Evolutionary conservation across 2,113 vertebrate species (phyloP).

Genomic region (Entelurus aequoreus): DNA sequence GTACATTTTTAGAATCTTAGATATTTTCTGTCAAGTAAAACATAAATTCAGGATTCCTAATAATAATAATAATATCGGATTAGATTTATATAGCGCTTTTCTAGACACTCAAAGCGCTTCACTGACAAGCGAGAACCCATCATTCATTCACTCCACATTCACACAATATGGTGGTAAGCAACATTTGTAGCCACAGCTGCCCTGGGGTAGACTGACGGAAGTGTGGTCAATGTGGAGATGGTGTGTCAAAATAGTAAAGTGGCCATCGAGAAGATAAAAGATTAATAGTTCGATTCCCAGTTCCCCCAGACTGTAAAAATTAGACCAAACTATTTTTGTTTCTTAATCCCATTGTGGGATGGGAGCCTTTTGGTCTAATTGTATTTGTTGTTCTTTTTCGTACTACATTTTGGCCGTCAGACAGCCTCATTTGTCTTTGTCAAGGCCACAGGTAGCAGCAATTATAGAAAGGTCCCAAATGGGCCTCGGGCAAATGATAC

Average conservation of each 20-base stretch:
- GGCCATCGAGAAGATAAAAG: neutral
- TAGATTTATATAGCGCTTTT: too few relatives aligned
- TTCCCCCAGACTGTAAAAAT: neutral
- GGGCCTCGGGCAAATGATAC: conserved; percentile 29
- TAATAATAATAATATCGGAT: too few relatives aligned
- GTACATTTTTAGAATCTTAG: too few relatives aligned
- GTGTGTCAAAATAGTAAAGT: neutral
- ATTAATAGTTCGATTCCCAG: neutral
- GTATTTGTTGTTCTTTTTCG: neutral
- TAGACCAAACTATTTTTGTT: neutral
- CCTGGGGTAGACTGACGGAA: too few relatives aligned
- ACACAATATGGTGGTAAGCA: too few relatives aligned
- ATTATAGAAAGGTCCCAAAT: conserved; percentile 18
- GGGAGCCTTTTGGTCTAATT: conserved; percentile 3
- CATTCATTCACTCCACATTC: too few relatives aligned
- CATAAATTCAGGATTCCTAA: too few relatives aligned
- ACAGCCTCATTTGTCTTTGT: conserved; percentile 8
- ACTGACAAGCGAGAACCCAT: too few relatives aligned
- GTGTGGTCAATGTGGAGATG: too few relatives aligned
- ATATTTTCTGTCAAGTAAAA: too few relatives aligned
- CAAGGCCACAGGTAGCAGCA: conserved; percentile 39
- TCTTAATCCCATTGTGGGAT: neutral
- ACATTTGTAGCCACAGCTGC: too few relatives aligned
- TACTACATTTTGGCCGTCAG: conserved; percentile 7
- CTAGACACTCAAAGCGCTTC: too few relatives aligned